Evolutionary conservation across 2,113 vertebrate species (phyloP).

Genomic region (Strigops habroptila): DNA sequence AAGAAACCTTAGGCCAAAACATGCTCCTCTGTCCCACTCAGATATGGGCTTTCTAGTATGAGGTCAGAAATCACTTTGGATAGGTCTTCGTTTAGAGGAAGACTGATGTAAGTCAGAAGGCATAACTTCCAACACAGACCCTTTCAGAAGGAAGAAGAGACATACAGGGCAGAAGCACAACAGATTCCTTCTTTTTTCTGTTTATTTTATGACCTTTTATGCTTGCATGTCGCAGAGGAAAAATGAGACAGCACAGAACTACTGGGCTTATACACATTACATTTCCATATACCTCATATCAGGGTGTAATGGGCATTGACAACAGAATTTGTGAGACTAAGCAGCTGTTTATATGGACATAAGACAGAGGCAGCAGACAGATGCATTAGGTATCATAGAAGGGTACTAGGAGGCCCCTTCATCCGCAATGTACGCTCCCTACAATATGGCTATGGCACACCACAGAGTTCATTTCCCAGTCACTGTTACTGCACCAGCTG

Average conservation of each 20-base stretch:
- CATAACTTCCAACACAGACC: neutral
- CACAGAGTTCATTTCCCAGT: neutral
- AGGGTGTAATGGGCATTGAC: neutral
- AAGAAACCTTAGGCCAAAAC: neutral
- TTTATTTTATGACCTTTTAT: neutral
- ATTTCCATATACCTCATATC: neutral
- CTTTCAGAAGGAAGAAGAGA: neutral
- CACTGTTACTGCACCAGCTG: neutral
- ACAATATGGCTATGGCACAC: neutral
- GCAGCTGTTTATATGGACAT: neutral
- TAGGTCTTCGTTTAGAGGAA: neutral
- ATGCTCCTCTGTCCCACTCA: neutral
- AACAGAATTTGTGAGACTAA: neutral
- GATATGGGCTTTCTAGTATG: neutral
- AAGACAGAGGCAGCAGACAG: neutral
- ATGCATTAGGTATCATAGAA: neutral
- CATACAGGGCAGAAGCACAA: rapidly evolving
- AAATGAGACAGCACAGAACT: neutral
- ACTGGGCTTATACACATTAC: neutral
- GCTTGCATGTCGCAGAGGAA: neutral
- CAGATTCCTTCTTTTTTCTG: neutral
- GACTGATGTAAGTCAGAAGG: neutral
- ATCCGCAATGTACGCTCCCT: neutral
- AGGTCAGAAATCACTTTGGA: neutral
- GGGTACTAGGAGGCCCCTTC: neutral